Base-by-base conservation (phyloP, 1,140 invertebrate species). In the Lineus longissimus region DNA sequence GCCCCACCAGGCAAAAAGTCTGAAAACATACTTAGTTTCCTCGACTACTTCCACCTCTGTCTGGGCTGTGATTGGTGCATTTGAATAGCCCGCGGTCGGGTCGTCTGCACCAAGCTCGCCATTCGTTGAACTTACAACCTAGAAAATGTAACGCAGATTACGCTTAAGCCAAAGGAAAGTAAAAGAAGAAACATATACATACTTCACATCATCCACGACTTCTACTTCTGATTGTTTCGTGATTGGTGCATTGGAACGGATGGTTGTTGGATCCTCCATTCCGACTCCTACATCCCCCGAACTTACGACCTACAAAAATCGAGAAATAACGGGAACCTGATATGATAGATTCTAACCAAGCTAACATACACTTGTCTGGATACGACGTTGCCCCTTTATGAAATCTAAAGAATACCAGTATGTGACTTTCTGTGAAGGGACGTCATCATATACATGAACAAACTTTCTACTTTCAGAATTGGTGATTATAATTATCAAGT, bases 81-180 rank as follows among this genome's bases (percentile, higher is more conserved):
- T 96, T 76, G 93, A 96, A 84, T 96, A 94, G 59, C 93, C 94
- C 72, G 92, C 94, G 54, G 62, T 91, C 94, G 93, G 94, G 85
- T 97, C 94, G 82, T 97, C 95, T 70, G 91, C 89, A 58, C 91
- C 93, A 73, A 97, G 83, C 85, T 97, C 95, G 70, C 94, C 94
- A 84, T 97, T 97, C 61, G 94, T 96, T 67, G 94, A 97, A 81
- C 92, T 95, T 69, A 97, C 93, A 86, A 98, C 94, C 92, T 97
- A 86, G 9, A 86, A 83, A 56, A 75, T 23, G 25, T 51, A 51
- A 19, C n/a, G 25, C 25, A 19, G 25, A 51, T 51, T 51, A 51
- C 15, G 33, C 33, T 36, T 36, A 36, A 36, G 33, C 33, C 33
- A 36, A 36, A 15, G 33, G 47, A 51, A 51, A 23, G 19, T 23